Evolutionary conservation across 2,113 vertebrate genomes (phyloP), one percentile per base, ranked within the genome.

Genomic region (Abramis brama): DNA sequence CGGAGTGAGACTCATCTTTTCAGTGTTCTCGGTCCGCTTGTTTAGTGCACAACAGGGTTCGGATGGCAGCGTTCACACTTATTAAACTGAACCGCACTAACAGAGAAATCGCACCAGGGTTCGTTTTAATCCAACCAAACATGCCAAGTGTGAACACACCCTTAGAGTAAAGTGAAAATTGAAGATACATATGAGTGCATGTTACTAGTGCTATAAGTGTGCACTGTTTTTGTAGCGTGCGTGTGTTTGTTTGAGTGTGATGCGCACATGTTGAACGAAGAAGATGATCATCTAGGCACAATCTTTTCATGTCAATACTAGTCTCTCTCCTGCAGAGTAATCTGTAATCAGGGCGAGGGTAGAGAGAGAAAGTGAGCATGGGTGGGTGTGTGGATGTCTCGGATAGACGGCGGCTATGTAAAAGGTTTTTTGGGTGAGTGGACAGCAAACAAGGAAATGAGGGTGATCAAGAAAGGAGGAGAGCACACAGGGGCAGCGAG

Each of bases 281-380:
- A 82, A 8, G 73, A 88, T 82, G 13, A 33, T 55, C 82, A 17
- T 66, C 87, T 73, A 88, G 84, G 78, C 74, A 79, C 71, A 50
- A 75, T 64, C 39, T 85, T 81, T 88, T 82, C 77, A 43, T 76
- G 66, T 84, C n/a, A 55, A 47, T 68, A 52, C 73, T 75, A 79
- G 33, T 76, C 62, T 81, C 60, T 84, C 60, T 78, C 76, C 75
- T 77, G 39, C 71, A 86, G 73, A 77, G 74, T 70, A 59, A n/a
- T 86, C 39, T 71, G 84, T 85, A 87, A 85, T 79, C 71, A 87
- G 79, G 59, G 30, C 74, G 80, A 84, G 19, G 68, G 45, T n/a
- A n/a, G n/a, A 79, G 43, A 75, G 68, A 73, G 39, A 15, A 30
- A 19, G 13, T 27, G 19, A 59, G 30, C 36, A 60, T 60, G 52